Base-by-base conservation (phyloP, 2,113 vertebrate species). In the Peromyscus leucopus region DNA sequence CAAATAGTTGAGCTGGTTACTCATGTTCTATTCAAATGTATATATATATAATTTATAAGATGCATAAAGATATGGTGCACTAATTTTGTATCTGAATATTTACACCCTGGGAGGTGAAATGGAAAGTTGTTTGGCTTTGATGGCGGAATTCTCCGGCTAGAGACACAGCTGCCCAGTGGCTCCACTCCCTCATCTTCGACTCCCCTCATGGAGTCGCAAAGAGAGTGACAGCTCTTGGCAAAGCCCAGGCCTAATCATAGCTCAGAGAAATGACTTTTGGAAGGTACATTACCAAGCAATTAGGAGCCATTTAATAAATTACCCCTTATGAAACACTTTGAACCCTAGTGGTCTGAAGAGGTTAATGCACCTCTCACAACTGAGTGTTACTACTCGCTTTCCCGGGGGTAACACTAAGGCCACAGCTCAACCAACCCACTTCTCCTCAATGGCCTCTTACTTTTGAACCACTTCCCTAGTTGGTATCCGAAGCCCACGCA, bases 301-400 rank as follows among this genome's bases (percentile, higher is more conserved):
- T 98, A 98, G 97, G 98, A 90, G 95, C 96, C 97, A 98, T 97
- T 98, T 98, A 98, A 98, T 98, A 98, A 98, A 98, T 98, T 97
- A 98, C 96, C 96, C 94, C 96, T 98, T 97, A 96, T 21, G 83
- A 61, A 93, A 97, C 97, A 96, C 96, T 98, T 98, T 98, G 97
- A 98, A 98, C 97, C 96, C 98, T 97, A 97, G 95, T 98, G 97
- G 97, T 97, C 96, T 96, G 96, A 98, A 96, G 97, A 97, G 97
- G 97, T 97, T 98, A 98, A 98, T 97, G 96, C 96, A 97, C 89
- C 94, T 96, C 97, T 89, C 95, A 78, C 75, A 85, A 94, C 86
- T 65, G 90, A 95, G 89, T 55, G 95, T 83, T 96, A 75, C 86
- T 98, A 71, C 91, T 98, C 96, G 87, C 74, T 98, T 97, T 97